Evolutionary conservation across 2,888 invertebrate species (phyloP), one percentile per base, ranked within the genome.

Genomic region (Chrysolina oricalcia): DNA sequence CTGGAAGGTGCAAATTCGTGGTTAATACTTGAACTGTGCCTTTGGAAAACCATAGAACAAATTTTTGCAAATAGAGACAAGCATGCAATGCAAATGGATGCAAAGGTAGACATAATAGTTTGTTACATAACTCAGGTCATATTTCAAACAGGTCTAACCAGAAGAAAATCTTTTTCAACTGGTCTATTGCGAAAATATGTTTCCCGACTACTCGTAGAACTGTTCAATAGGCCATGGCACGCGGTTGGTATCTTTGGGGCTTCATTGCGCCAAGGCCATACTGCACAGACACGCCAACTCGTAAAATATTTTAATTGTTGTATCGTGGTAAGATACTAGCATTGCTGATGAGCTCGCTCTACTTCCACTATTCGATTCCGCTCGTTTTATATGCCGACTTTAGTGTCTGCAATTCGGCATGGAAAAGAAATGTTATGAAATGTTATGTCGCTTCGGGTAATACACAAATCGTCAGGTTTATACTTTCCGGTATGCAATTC

Each of bases 301-400:
- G 83, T 86, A 85, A 85, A 85, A 80, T 85, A 84, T 84, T 84
- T 83, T 85, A 85, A 86, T 85, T 85, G 84, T 84, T 78, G 78
- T 83, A 83, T 85, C 85, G 83, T 84, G 35, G 59, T 53, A 21
- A 85, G 84, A 83, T 82, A 85, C 80, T 81, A 76, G 81, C 82
- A 85, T 85, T 85, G 84, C 81, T 83, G 84, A 85, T 85, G 84
- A 81, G 81, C n/a, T 73, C 64, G 17, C 19, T 50, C 10, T 35
- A 59, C 35, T 17, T 59, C 59, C 15, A 10, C 59, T 59, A 23
- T 35, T 59, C 35, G 8, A 11, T 27, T 59, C 11, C 59, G 59
- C 64, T 64, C 68, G 64, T 73, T 73, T 73, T 64, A 73, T 73
- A 73, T 73, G 59, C 73, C 62, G 21, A 27, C 53, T 53, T 53